Base-by-base conservation (phyloP, 2,888 invertebrate species). In the Capitulum mitella region DNA sequence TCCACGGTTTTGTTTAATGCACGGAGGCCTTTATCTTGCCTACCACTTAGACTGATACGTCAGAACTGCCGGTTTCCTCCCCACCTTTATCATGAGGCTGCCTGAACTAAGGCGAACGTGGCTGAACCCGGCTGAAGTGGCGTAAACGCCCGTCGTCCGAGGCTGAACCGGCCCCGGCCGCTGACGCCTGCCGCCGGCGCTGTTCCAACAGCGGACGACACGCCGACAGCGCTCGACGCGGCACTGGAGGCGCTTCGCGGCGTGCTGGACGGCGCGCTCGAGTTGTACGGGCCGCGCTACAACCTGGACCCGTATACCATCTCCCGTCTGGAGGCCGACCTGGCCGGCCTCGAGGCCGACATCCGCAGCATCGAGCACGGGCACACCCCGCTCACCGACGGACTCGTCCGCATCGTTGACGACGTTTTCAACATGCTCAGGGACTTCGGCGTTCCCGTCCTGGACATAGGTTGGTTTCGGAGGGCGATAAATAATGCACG, bases 321-420 rank as follows among this genome's bases (percentile, higher is more conserved):
- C 16, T 0, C 32, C 3, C 14, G 6, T 5, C 32, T 43, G 32
- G 46, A 64, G 78, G 78, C 43, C 43, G 61, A 61, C 78, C 70
- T 61, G 58, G 46, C 58, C 46, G 43, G 22, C 34, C 58, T 78
- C 16, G 34, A 43, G 70, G 14, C 40, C 8, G 29, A 34, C 54
- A 43, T 76, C 46, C 77, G 40, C 32, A 43, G 32, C 29, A 70
- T 54, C 70, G 37, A 76, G 51, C 34, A 70, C 77, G 77, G 75
- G 51, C 76, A 79, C 77, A 76, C 82, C 82, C 85, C 86, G 81
- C 93, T 93, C 84, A 93, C 93, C 81, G 94, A 94, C 51, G 92
- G 92, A 64, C 88, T 92, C 84, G 92, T 94, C 90, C 16, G 16
- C 34, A 34, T 64, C 32, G 64, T 64, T 3, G 64, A 64, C 64